Evolutionary conservation across 1,140 invertebrate genomes (phyloP), one percentile per base, ranked within the genome.

Genomic region (Carposina sasakii): DNA sequence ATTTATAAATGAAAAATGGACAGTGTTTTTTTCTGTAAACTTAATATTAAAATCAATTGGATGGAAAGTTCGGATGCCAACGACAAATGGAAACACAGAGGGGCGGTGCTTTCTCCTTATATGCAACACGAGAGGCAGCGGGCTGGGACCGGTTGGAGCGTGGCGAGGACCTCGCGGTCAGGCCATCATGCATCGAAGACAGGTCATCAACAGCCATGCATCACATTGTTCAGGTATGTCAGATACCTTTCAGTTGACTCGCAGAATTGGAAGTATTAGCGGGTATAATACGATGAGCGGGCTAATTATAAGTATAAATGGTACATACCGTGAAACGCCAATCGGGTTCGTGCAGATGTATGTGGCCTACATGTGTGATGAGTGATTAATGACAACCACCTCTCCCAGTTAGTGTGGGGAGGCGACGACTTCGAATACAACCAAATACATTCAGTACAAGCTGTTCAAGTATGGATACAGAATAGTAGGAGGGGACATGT

Each of bases 311-410:
- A 52, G 68, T 51, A 65, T 63, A 69, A 43, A 69, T 28, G 67
- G 61, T 60, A 63, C 53, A 50, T 53, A 59, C 60, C 54, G 41
- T 54, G 58, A 57, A 36, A 67, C 71, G 56, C 57, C 62, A 70
- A 67, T 56, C 72, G 69, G 72, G 60, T 58, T 72, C 75, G 79
- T 83, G 76, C 79, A 83, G 56, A 72, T 75, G 61, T 66, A 19
- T n/a, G n/a, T n/a, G n/a, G n/a, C n/a, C n/a, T 49, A 68, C 52
- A 58, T 60, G 57, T 68, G 55, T 74, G 59, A 66, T 68, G 58
- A 76, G 63, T 67, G 59, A 76, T 62, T 73, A 53, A 74, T 71
- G 68, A 70, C 52, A 63, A 64, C 40, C 63, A 75, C 70, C 68
- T 76, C 60, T 67, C 78, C 68, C 69, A 60, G 79, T 81, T 72